phyloP scores from a whole-genome alignment of 2,888 invertebrate genomes.

The Alsophila aescularia region DNA sequence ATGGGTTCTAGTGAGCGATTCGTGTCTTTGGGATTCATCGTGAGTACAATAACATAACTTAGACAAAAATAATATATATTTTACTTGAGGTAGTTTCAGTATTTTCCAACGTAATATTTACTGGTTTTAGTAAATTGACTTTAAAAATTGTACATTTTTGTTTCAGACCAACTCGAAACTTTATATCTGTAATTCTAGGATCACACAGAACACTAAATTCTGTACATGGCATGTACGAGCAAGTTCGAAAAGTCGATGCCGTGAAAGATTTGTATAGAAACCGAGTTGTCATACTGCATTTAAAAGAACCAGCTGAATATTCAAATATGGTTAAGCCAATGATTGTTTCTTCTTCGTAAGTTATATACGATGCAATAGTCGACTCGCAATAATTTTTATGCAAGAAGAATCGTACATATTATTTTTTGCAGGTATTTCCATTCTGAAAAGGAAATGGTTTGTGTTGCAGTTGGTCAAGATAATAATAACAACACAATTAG shows the following conservation, averaged over 20 bases:
- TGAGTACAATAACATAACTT: constrained; percentile 18
- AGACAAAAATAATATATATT: constrained; percentile 3
- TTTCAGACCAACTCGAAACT: constrained; percentile 82
- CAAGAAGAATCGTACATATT: no score
- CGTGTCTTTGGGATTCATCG: constrained; percentile 75
- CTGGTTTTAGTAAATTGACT: constrained; percentile 1
- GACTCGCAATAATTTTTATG: no score
- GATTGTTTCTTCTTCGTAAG: constrained; percentile 80
- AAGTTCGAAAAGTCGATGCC: constrained; percentile 86
- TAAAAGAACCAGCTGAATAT: constrained; percentile 84
- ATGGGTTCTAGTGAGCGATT: constrained; percentile 87
- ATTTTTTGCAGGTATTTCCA: constrained; percentile 54
- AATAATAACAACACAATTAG: constrained; percentile 78
- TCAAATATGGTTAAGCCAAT: constrained; percentile 88
- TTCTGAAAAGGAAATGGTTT: constrained; percentile 73
- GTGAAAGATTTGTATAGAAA: constrained; percentile 83
- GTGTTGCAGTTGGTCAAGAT: constrained; percentile 86
- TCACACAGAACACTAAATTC: constrained; percentile 84
- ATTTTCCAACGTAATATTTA: no score
- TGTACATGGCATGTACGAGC: constrained; percentile 88
- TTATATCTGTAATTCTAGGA: constrained; percentile 88
- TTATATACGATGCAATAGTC: no score
- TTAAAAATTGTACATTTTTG: constrained; percentile 1
- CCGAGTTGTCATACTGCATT: constrained; percentile 86
- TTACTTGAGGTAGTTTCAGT: no score